Percentiles rank a stretch among this genome's conserved stretches.
phyloP scores from a whole-genome alignment of 1,140 invertebrate genomes.

The Ceratosolen solmsi region DNA sequence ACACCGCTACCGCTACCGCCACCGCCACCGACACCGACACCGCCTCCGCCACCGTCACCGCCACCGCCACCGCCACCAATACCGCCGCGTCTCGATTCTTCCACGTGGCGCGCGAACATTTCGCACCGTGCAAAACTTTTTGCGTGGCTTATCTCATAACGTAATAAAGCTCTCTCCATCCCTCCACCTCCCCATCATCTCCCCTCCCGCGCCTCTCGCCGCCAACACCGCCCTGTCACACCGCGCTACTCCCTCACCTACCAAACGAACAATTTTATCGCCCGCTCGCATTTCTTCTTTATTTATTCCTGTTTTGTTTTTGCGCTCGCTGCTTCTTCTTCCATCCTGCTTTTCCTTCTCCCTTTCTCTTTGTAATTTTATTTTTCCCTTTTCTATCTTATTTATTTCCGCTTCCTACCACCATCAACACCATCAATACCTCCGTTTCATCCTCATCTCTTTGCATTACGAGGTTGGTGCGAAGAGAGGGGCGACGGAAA shows the following conservation, averaged over 20 bases:
- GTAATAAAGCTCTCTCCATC: constrained; percentile 7
- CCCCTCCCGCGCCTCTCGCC: background rate
- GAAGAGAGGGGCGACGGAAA: too few relatives aligned
- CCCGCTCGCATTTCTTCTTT: background rate
- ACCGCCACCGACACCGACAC: background rate
- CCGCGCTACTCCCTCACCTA: background rate
- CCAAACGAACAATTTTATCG: constrained; percentile 42
- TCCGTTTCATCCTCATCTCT: too few relatives aligned
- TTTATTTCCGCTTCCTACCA: too few relatives aligned
- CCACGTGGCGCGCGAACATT: constrained; percentile 39
- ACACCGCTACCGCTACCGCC: background rate
- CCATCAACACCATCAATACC: too few relatives aligned
- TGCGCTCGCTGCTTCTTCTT: background rate
- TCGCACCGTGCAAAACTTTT: constrained; percentile 45
- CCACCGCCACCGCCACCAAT: background rate
- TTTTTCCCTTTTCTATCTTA: background rate
- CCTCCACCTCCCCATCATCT: background rate
- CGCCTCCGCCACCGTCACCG: background rate
- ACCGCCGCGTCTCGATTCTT: constrained; percentile 30
- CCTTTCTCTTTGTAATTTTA: background rate
- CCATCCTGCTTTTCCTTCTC: background rate
- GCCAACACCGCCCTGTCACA: background rate
- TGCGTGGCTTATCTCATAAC: constrained; percentile 42
- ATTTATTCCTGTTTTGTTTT: too few relatives aligned
- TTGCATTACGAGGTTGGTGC: too few relatives aligned